Percentiles rank a stretch among this genome's conserved stretches.
Conservation (phyloP, 1,140 invertebrate species). For the Drosophila hydei region DNA sequence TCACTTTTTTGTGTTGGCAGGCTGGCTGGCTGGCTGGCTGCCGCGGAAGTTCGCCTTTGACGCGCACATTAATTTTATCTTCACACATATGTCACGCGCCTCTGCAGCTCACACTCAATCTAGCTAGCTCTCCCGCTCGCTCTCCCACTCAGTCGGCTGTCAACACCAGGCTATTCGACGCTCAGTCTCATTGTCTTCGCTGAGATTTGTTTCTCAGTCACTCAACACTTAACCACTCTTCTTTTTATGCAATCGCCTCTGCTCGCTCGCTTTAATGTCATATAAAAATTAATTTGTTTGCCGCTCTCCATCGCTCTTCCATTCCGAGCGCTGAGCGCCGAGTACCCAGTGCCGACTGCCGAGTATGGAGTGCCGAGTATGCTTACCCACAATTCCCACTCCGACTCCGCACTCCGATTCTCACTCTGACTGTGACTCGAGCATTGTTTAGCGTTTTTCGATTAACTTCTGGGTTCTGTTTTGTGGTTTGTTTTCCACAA, state of each 20-base stretch:
- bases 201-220: constrained; percentile 76
- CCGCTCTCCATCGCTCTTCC: constrained; percentile 53
- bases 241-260: constrained; percentile 63
- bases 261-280: constrained; percentile 80
- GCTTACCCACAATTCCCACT: not conserved
- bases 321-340: not conserved
- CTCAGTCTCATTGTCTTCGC: constrained; percentile 69
- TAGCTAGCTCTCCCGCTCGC: constrained; percentile 12
- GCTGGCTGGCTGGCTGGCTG: constrained; percentile 6
- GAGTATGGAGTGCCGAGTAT: too few relatives aligned
- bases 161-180: constrained; percentile 56
- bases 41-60: constrained; percentile 52
- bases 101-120: constrained; percentile 42
- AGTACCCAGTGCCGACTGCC: too few relatives aligned
- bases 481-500: constrained; percentile 51
- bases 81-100: constrained; percentile 75
- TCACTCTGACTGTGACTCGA: constrained; percentile 12
- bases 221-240: constrained; percentile 73
- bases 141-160: constrained; percentile 44
- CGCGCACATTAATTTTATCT: constrained; percentile 74
- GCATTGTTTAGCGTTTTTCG: constrained; percentile 78
- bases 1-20: not conserved
- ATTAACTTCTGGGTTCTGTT: constrained; percentile 78
- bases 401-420: not conserved
- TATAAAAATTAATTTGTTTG: constrained; percentile 83